Base-by-base conservation (phyloP, 2,113 vertebrate genomes). In the Erpornis zantholeuca region DNA sequence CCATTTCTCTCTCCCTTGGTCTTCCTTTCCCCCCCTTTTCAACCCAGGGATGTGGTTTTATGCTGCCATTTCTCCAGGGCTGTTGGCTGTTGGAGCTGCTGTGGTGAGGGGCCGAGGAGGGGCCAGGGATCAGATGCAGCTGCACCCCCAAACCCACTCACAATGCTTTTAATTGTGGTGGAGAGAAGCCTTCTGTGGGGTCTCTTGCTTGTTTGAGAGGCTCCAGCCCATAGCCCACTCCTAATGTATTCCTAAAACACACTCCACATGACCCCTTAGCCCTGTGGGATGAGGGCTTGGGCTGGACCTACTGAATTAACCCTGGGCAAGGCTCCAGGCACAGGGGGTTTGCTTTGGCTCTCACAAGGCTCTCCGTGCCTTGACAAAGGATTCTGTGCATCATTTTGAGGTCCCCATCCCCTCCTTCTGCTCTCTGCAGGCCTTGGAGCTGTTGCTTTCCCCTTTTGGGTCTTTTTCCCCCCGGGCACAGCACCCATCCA, bases 401-500 rank as follows among this genome's bases (percentile, higher is more conserved):
- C 33, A 47, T 63, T 76, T 25, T 40, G 28, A 28, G 33, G 42
- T n/a, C 9, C 5, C 9, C 22, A 15, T 59, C 15, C 44, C 29
- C 33, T 73, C 21, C 10, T 36, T 3, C 36, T 88, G n/a, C 33
- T 38, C 47, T 68, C 63, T 15, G 1, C 22, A n/a, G 53, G 29
- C 24, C 22, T 69, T 24, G 36, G 45, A 73, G 12, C 25, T 27
- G 15, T 27, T 57, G 21, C 18, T 47, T 81, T 70, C 69, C 10
- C 7, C 18, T 88, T 24, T 59, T 1, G 23, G 35, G 28, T 8
- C 9, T 38, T 65, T 73, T 63, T 4, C 8, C 6, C 29, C 14
- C 71, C 1, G 0, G 50, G 15, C 21, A 17, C n/a, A 27, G 42
- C 35, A 38, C 10, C 20, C 69, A 57, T 21, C 31, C 5, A 0